A percentile compares a stretch with the other conserved stretches of the same genome.
Evolutionary conservation across 1,140 invertebrate species (phyloP).

Genomic region (Rhagoletis pomonella): DNA sequence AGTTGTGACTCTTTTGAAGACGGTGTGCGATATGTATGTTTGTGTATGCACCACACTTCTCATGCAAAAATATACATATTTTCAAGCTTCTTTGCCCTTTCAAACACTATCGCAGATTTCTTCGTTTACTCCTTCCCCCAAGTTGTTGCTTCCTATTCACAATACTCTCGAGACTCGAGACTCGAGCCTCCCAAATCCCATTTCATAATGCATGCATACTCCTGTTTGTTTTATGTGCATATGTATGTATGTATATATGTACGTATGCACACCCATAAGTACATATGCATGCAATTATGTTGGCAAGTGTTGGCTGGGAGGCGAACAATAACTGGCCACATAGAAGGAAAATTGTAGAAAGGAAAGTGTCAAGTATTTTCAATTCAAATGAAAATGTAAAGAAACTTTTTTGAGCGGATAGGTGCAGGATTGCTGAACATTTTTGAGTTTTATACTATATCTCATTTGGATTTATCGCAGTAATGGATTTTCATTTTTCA

Average conservation of each 20-base stretch:
- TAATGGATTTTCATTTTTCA: not conserved
- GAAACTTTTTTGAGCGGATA: not conserved
- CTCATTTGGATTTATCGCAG: not conserved
- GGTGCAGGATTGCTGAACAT: not conserved
- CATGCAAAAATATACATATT: conserved; percentile 42
- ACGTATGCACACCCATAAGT: no score
- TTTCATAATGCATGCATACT: not conserved
- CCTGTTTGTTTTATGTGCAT: not conserved
- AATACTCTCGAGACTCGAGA: not conserved
- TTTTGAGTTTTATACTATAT: not conserved
- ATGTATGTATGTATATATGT: conserved; percentile 10
- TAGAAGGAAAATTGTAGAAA: not conserved
- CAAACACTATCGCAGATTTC: not conserved
- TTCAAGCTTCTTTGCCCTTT: not conserved
- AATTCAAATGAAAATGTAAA: not conserved
- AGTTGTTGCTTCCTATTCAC: not conserved
- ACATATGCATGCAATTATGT: not conserved
- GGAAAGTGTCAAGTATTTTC: not conserved
- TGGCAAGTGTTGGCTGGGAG: not conserved
- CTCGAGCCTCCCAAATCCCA: not conserved
- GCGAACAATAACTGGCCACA: not conserved
- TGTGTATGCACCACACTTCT: not conserved
- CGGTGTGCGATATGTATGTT: no score
- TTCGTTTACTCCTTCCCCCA: not conserved
- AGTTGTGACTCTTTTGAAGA: no score